phyloP scores from a whole-genome alignment of 2,797 vertebrate species.

The Neomorphus geoffroyi region DNA sequence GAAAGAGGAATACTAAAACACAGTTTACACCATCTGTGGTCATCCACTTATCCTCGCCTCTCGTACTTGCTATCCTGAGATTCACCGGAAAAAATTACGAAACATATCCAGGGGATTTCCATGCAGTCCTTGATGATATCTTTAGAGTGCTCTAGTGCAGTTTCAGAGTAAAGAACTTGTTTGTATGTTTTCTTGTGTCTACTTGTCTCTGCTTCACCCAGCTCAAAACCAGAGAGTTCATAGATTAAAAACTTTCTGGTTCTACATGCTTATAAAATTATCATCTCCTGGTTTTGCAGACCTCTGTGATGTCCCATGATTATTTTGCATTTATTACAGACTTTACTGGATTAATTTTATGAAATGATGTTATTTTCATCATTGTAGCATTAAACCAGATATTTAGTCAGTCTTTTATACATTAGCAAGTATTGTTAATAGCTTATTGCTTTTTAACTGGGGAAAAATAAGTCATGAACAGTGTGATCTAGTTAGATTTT shows the following conservation, averaged over 20 bases:
- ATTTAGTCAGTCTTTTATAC: not conserved
- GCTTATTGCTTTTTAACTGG: not conserved
- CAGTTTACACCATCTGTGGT: conserved; percentile 2
- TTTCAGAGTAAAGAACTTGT: conserved; percentile 38
- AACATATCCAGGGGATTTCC: conserved; percentile 62
- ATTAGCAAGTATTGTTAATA: not conserved
- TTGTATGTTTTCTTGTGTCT: conserved; percentile 62
- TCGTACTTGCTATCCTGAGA: not conserved
- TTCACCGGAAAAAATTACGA: conserved; percentile 24
- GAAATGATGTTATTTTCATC: not conserved
- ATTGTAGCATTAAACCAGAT: not conserved
- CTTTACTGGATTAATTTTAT: not conserved
- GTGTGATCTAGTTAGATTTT: not conserved
- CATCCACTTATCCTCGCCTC: not conserved
- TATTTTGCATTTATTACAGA: not conserved
- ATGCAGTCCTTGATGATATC: conserved; percentile 53
- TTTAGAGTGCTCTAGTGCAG: conserved; percentile 30
- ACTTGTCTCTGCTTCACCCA: conserved; percentile 49
- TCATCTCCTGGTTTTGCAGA: not conserved
- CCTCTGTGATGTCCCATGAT: not conserved
- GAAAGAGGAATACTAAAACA: not conserved
- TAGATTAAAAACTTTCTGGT: not conserved
- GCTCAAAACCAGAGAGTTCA: conserved; percentile 15
- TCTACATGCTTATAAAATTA: not conserved
- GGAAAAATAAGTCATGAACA: not conserved